These are phyloP conservation scores for Metacarcinus magister DNA, from an alignment of 2,888 invertebrate species.

Conservation along the genomic window DNA sequence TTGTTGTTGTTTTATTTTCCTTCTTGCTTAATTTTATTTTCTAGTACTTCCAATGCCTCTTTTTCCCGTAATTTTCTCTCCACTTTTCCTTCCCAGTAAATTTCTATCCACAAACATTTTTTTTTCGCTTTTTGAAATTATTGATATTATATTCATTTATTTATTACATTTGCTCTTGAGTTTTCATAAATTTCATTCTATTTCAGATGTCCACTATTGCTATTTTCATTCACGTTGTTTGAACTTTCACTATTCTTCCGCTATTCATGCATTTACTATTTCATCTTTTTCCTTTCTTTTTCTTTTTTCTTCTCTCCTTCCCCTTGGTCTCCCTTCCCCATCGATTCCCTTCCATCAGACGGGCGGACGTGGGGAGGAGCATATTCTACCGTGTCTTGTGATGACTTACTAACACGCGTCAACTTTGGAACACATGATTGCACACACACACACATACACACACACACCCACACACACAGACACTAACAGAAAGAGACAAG, in stretches of 20 bases:
- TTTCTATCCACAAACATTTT: background rate
- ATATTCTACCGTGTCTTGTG: background rate
- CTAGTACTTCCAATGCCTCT: background rate
- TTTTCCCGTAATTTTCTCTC: background rate
- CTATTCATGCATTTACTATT: background rate
- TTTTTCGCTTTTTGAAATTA: background rate
- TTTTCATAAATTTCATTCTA: background rate
- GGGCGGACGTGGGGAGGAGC: background rate
- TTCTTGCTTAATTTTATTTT: background rate
- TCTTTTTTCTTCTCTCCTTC: background rate
- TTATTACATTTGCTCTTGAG: no score
- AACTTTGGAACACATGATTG: background rate
- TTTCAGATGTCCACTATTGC: background rate
- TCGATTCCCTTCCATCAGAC: background rate
- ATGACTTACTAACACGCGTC: constrained; percentile 3
- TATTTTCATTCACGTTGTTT: background rate
- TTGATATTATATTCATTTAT: no score
- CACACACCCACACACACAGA: background rate
- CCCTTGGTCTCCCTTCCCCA: background rate
- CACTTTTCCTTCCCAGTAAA: background rate
- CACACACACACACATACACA: background rate
- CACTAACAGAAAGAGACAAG: background rate
- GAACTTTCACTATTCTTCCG: background rate
- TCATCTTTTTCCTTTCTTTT: background rate
- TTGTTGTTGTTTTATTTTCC: background rate